phyloP scores from a whole-genome alignment of 2,888 invertebrate species.

The Gortyna flavago region DNA sequence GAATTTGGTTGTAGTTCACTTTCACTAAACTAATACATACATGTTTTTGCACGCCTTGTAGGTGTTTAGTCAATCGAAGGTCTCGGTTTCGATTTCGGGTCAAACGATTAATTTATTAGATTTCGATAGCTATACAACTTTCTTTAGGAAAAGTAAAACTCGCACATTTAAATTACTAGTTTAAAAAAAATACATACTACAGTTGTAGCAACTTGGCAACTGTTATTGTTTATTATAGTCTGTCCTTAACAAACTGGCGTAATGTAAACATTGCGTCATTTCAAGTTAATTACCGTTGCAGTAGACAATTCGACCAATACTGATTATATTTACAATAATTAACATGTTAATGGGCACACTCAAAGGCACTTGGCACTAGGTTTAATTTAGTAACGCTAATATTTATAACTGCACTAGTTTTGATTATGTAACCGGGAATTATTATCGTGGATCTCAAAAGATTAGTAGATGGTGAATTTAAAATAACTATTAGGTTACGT shows the following conservation, averaged over 20 bases:
- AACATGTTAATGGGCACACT: conserved; percentile 41
- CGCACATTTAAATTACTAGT: conserved; percentile 6
- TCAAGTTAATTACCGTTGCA: conserved; percentile 47
- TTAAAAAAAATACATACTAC: conserved; percentile 12
- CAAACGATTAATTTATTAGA: conserved; percentile 61
- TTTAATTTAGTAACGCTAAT: conserved; percentile 26
- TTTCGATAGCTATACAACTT: conserved; percentile 54
- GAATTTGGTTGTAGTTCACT: conserved; percentile 68
- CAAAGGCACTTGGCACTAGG: conserved; percentile 17
- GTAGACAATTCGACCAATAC: conserved; percentile 59
- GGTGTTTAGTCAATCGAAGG: conserved; percentile 58
- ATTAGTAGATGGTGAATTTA: conserved; percentile 2
- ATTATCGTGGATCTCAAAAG: neutral
- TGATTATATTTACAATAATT: conserved; percentile 61
- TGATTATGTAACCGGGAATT: conserved; percentile 13
- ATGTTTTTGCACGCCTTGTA: conserved; percentile 60
- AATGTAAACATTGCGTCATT: conserved; percentile 54
- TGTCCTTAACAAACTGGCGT: conserved; percentile 26
- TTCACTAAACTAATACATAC: conserved; percentile 68
- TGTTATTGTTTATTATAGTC: conserved; percentile 24
- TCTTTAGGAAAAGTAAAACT: conserved; percentile 54
- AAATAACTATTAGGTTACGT: neutral
- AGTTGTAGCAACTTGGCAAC: conserved; percentile 32
- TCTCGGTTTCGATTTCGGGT: conserved; percentile 60
- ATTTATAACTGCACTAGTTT: conserved; percentile 18